A percentile compares a stretch with the other conserved stretches of the same genome.
Conservation (phyloP, 2,888 invertebrate species). For the Dryadula phaetusa region DNA sequence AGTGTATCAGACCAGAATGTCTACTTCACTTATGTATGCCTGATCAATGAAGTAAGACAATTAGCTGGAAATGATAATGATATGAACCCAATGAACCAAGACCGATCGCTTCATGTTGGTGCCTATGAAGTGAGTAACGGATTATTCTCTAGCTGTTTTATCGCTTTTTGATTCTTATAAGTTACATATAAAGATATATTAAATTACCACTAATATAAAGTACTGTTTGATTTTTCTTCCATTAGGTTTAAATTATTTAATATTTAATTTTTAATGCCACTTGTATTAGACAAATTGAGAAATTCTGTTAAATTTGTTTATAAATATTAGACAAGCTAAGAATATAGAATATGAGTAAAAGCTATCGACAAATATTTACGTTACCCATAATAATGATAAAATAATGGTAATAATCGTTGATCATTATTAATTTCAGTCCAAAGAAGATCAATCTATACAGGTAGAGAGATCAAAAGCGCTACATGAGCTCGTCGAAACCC, state of each 20-base stretch:
- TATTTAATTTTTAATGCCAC: no score
- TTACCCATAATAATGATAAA: not conserved
- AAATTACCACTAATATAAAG: not conserved
- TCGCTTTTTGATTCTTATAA: not conserved
- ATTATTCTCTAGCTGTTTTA: not conserved
- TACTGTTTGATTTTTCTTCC: no score
- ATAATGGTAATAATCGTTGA: not conserved
- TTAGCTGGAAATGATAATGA: slow-evolving; percentile 42
- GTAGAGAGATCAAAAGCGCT: slow-evolving; percentile 72
- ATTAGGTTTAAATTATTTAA: no score
- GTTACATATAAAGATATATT: not conserved
- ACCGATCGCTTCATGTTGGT: slow-evolving; percentile 46
- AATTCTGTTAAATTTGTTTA: no score
- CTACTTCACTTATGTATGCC: slow-evolving; percentile 67
- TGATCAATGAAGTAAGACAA: slow-evolving; percentile 63
- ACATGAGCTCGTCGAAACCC: slow-evolving; percentile 63
- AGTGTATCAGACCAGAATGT: slow-evolving; percentile 71
- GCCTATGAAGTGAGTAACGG: slow-evolving; percentile 44
- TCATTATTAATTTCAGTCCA: slow-evolving; percentile 43
- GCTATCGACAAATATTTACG: no score
- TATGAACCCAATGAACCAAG: slow-evolving; percentile 37
- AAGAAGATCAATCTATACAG: slow-evolving; percentile 60
- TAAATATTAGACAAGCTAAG: no score
- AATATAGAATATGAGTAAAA: no score
- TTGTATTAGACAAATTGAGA: no score